Conservation (phyloP, 2,797 vertebrate species). For the Oryzias sinensis region DNA sequence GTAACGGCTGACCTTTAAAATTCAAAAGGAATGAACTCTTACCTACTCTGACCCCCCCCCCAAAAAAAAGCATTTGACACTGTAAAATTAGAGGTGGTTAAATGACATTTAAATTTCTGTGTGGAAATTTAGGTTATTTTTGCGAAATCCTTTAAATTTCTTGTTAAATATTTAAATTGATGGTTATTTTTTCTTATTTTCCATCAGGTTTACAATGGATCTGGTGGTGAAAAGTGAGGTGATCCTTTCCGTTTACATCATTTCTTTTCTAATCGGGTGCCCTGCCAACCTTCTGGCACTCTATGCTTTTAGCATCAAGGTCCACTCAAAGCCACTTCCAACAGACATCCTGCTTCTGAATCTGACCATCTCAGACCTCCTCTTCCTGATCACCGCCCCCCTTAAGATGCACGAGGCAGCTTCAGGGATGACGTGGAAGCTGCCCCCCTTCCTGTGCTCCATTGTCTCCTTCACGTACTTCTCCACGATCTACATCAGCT, state of each 20-base stretch:
- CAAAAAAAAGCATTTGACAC: no score
- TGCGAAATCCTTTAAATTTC: no score
- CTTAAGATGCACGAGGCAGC: constrained; percentile 80
- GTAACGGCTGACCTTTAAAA: background rate
- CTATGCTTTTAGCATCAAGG: constrained; percentile 70
- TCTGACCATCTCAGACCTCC: constrained; percentile 79
- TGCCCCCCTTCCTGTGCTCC: constrained; percentile 69
- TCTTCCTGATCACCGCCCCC: constrained; percentile 81
- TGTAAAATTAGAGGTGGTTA: no score
- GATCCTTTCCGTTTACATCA: constrained; percentile 69
- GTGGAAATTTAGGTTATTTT: no score
- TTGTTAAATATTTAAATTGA: background rate
- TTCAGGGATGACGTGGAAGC: constrained; percentile 56
- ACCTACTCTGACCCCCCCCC: no score
- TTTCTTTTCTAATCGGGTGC: constrained; percentile 78
- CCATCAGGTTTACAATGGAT: constrained; percentile 12
- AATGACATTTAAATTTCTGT: no score
- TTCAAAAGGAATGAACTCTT: no score
- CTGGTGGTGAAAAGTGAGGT: constrained; percentile 15
- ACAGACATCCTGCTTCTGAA: constrained; percentile 81
- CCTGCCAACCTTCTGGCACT: constrained; percentile 81
- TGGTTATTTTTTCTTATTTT: constrained; percentile 6
- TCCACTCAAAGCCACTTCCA: constrained; percentile 53
- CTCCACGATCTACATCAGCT: constrained; percentile 85
- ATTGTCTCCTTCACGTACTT: constrained; percentile 78